Base-by-base conservation (phyloP, 92 coral and sea anemone genomes). In the Epizoanthus ramosus region DNA sequence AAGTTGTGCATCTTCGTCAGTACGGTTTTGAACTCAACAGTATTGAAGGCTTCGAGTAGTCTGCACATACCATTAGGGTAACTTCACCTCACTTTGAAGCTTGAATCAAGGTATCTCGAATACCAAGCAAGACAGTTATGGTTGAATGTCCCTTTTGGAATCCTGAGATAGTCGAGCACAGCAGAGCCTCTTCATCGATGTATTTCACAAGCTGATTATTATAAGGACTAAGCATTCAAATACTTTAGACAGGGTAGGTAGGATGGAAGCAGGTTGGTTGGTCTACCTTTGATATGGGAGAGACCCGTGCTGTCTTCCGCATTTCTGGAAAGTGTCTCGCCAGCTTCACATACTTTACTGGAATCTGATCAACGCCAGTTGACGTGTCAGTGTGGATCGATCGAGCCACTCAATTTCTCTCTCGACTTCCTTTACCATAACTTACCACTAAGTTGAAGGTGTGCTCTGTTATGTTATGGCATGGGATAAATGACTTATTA, bases 1-100 rank as follows among this genome's bases (percentile, higher is more conserved):
- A 79, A 65, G 65, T 45, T 59, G 31, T 87, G 84, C 83, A 85
- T 75, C 75, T 83, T 87, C 5, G 60, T 67, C 14, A 87, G 84
- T 14, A 83, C 87, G 23, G 83, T 60, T 71, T 81, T 73, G 28
- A 73, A 87, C 52, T 52, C 59, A 17, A 87, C 79, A 10, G 88
- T 85, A 64, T 85, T 53, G 41, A 75, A 85, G 17, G 83, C 83
- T 85, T 85, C 19, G 75, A 75, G 15, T 74, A 74, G 67, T 85
- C 77, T 28, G 66, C 87, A 28, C 33, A 57, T 23, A 83, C 87
- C 84, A 83, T 57, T 57, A 80, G 16, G 28, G 81, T 71, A 15
- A 69, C 77, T 70, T 87, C 89, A 5, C 84, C 87, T 57, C 39
- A 58, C 35, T 60, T 83, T 59, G 64, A 54, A 13, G 87, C 63